phyloP scores from a whole-genome alignment of 2,888 invertebrate species.

The Coleophora deauratella region DNA sequence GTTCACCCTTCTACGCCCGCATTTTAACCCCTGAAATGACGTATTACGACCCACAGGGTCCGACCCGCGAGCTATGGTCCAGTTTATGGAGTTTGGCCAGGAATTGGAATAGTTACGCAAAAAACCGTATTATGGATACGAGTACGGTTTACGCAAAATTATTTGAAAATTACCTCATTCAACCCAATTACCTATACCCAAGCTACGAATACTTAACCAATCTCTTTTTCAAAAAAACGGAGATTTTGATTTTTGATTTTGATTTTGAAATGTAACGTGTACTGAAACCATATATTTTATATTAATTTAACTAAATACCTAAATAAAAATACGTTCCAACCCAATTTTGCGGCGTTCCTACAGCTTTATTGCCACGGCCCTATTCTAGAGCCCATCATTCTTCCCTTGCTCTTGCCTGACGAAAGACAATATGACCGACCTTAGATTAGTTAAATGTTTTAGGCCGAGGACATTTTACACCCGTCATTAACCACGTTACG shows the following conservation, averaged over 20 bases:
- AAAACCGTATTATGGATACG: background rate
- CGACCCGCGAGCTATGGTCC: slow-evolving; percentile 17
- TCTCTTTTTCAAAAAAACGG: no score
- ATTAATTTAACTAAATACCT: no score
- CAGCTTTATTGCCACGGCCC: background rate
- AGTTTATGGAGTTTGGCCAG: slow-evolving; percentile 14
- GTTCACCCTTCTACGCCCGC: slow-evolving; percentile 5
- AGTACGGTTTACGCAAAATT: no score
- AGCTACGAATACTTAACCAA: no score
- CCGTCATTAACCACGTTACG: slow-evolving; percentile 56
- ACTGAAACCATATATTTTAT: no score
- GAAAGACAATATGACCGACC: slow-evolving; percentile 38
- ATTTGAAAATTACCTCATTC: no score
- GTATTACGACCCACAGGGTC: slow-evolving; percentile 21
- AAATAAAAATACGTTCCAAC: no score
- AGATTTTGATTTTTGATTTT: no score
- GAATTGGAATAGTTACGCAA: background rate
- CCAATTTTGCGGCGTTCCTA: no score
- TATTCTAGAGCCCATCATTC: slow-evolving; percentile 5
- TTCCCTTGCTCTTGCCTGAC: slow-evolving; percentile 22
- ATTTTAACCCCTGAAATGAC: slow-evolving; percentile 24
- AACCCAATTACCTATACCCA: no score
- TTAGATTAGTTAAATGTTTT: slow-evolving; percentile 62
- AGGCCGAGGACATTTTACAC: slow-evolving; percentile 45
- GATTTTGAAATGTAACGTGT: no score